Base-by-base conservation (phyloP, 2,113 vertebrate genomes). In the Piprites chloris region DNA sequence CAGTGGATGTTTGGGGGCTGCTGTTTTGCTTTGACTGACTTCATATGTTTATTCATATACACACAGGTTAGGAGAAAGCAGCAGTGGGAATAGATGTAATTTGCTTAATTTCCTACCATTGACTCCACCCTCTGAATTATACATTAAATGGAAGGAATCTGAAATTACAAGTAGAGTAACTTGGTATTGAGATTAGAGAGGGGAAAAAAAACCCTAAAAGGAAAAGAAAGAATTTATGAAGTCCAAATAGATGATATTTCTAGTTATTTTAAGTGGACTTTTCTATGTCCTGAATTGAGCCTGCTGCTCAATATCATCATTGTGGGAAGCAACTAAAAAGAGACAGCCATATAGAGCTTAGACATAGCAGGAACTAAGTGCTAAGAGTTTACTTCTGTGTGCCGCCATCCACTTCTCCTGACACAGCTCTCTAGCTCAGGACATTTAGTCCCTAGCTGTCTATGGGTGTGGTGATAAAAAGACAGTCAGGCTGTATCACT, bases 241-340 rank as follows among this genome's bases (percentile, higher is more conserved):
- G 5, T 12, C 24, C 17, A 12, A 41, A 41, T 62, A 37, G 24
- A 11, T 49, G 26, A 1, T 47, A 9, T 56, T 81, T 77, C 28
- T 44, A 12, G 37, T 77, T n/a, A 69, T 9, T 66, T 30, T 32
- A 81, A 12, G 0, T 53, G 49, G 69, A 23, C 33, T 80, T 63
- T 68, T 61, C 26, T 55, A 0, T 27, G 72, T 33, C 14, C 12
- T 0, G 2, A 21, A 18, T 0, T 32, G 61, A 74, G 21, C 5
- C n/a, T 63, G 14, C 39, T 50, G 22, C 26, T 85, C n/a, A n/a
- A n/a, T n/a, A 49, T 50, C 6, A 19, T 72, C 19, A 2, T 9
- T 44, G 41, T 35, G 24, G 65, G 33, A 87, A 74, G n/a, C 58
- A 49, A 32, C 12, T 23, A 12, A n/a, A 53, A n/a, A 46, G 6